Evolutionary conservation across 2,113 vertebrate species (phyloP).

Genomic region (Malurus melanocephalus): DNA sequence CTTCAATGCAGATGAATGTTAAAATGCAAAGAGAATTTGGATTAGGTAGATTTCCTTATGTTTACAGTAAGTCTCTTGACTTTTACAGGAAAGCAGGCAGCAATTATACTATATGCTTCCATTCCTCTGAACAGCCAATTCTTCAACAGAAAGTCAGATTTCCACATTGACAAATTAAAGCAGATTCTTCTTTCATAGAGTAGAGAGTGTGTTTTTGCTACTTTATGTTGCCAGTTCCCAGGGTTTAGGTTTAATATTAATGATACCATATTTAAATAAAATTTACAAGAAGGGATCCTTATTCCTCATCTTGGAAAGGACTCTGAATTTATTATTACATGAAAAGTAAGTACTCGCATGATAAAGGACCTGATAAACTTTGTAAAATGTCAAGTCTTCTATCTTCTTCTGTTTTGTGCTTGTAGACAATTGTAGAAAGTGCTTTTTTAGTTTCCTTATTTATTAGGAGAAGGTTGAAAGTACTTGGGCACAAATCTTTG

Average conservation of each 20-base stretch:
- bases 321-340: neutral
- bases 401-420: neutral
- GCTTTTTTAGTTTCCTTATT: slow-evolving; percentile 16
- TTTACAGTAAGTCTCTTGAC: neutral
- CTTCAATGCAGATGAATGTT: neutral
- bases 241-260: neutral
- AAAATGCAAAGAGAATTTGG: neutral
- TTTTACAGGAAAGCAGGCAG: neutral
- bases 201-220: neutral
- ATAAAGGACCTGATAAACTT: neutral
- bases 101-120: neutral
- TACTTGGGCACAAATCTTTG: neutral
- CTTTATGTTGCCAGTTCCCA: neutral
- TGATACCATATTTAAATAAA: neutral
- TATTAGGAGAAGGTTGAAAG: slow-evolving; percentile 14
- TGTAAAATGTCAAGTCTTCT: neutral
- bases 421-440: neutral
- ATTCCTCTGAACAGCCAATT: neutral
- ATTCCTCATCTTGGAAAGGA: neutral
- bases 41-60: neutral
- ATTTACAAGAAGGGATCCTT: neutral
- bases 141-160: neutral
- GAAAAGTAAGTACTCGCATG: neutral
- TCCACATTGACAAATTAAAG: neutral
- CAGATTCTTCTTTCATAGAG: neutral